These are phyloP conservation scores for Natator depressus DNA, from an alignment of 2,113 vertebrate species.

Conservation along the genomic window DNA sequence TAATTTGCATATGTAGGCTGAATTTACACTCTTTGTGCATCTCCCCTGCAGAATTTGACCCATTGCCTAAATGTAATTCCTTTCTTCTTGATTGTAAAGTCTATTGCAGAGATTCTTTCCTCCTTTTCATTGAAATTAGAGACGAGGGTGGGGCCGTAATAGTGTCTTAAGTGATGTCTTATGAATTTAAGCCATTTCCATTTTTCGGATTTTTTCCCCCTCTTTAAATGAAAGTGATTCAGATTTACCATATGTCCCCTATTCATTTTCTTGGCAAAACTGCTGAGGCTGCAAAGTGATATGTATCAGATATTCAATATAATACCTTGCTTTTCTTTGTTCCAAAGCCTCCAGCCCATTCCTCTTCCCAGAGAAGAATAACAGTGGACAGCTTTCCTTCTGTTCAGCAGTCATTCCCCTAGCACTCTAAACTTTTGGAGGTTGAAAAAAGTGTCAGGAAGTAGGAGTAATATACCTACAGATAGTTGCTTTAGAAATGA, in stretches of 20 bases:
- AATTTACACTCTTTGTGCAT: background rate
- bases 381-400: background rate
- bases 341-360: background rate
- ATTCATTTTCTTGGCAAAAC: background rate
- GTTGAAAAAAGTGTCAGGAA: background rate
- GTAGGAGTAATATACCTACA: background rate
- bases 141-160: background rate
- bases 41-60: background rate
- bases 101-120: background rate
- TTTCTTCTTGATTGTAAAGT: background rate
- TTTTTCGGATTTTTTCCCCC: background rate
- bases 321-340: background rate
- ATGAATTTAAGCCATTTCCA: background rate
- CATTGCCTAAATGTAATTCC: background rate
- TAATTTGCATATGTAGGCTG: background rate
- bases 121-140: background rate
- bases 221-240: background rate
- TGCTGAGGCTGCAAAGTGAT: background rate
- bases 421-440: background rate
- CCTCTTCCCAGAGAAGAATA: background rate
- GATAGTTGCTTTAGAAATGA: background rate
- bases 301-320: accelerated
- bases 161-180: background rate
- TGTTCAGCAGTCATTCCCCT: background rate
- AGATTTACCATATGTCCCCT: background rate